Conservation (phyloP, 2,113 vertebrate species). For the Lycaon pictus region DNA sequence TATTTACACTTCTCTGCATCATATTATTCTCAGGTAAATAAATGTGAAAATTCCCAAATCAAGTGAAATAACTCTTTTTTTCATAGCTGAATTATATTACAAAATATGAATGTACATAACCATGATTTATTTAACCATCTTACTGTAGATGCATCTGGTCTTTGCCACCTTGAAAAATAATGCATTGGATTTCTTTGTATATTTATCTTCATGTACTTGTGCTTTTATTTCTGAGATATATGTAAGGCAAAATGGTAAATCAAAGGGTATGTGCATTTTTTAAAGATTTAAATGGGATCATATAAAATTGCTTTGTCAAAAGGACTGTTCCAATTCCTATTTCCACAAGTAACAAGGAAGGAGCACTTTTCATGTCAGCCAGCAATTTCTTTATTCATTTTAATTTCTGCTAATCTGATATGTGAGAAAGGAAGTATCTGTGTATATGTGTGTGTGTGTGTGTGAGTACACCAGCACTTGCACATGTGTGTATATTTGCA, state of each 20-base stretch:
- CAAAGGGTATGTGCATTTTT: not conserved
- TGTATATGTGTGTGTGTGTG: not conserved
- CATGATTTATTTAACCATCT: not conserved
- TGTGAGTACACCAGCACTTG: not conserved
- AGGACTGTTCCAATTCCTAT: not conserved
- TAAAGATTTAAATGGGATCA: not conserved
- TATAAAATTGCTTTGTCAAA: not conserved
- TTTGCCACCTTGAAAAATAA: not conserved
- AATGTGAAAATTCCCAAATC: not conserved
- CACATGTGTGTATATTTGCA: not conserved
- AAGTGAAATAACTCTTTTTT: not conserved
- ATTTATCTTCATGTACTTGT: not conserved
- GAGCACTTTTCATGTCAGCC: not conserved
- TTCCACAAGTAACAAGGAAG: not conserved
- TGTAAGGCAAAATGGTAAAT: not conserved
- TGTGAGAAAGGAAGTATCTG: not conserved
- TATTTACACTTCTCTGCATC: not conserved
- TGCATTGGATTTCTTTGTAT: not conserved
- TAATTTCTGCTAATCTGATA: not conserved
- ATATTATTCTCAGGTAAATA: not conserved
- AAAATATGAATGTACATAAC: not conserved
- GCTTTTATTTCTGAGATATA: not conserved
- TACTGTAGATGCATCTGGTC: not conserved
- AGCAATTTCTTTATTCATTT: not conserved
- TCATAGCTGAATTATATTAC: not conserved